A percentile compares a stretch with the other conserved stretches of the same genome.
phyloP scores from a whole-genome alignment of 1,140 invertebrate species.

The Ridgeia piscesae region DNA sequence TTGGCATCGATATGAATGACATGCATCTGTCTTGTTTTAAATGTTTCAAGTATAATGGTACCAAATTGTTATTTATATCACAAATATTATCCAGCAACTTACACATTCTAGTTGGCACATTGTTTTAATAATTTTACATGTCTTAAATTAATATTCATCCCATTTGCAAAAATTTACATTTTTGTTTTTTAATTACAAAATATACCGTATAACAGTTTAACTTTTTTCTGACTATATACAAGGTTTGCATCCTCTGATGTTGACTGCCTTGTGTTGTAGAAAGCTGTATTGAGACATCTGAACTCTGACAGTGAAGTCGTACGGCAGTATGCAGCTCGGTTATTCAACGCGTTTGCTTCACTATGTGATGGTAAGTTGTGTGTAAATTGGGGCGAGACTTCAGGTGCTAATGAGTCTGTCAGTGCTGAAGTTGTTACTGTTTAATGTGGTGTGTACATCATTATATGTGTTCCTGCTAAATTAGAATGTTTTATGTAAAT shows the following conservation, averaged over 20 bases:
- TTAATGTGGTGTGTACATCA: no score
- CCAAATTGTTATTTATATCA: constrained; percentile 4
- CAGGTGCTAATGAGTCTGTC: neutral
- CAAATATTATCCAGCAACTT: neutral
- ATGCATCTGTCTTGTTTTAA: neutral
- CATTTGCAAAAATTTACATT: no score
- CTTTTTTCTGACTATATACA: neutral
- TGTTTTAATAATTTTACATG: no score
- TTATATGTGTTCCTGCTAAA: no score
- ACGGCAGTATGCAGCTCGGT: constrained; percentile 59
- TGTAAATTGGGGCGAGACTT: neutral
- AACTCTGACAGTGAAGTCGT: constrained; percentile 45
- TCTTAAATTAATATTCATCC: no score
- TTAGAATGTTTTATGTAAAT: no score
- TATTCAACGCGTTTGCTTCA: constrained; percentile 66
- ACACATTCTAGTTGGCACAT: no score
- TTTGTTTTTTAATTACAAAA: no score
- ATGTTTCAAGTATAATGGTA: neutral
- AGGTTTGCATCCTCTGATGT: neutral
- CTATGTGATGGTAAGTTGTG: constrained; percentile 47
- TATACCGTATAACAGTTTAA: no score
- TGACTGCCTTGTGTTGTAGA: constrained; percentile 32
- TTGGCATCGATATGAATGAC: neutral
- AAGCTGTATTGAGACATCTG: constrained; percentile 46
- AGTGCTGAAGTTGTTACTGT: neutral